Evolutionary conservation across 2,797 vertebrate genomes (phyloP), one percentile per base, ranked within the genome.

Genomic region (Lepidocolaptes lacrymiger): DNA sequence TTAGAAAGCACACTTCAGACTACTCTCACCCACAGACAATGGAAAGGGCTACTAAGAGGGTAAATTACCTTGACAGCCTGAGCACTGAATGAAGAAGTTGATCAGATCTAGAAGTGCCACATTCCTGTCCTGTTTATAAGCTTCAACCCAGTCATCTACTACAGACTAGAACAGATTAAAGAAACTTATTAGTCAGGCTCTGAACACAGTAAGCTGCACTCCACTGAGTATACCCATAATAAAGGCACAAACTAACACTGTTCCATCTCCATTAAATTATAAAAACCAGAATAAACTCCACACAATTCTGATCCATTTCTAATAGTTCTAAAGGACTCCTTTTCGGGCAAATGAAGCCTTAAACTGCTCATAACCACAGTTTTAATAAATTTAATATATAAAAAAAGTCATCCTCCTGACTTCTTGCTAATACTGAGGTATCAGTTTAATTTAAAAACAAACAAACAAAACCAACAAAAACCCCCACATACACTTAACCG

Each of bases 11-110:
- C 39, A 54, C 28, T 92, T 88, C 56, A 72, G 55, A 77, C 14
- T 63, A 28, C 17, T 73, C 48, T 85, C 56, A 63, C 26, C 28
- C 52, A 73, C 18, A 59, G 44, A 61, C 30, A 74, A 36, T 5
- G 9, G 18, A 88, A 93, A 82, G 20, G 24, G n/a, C n/a, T 66
- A 61, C 2, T 5, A 77, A 74, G 30, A 76, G 58, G 36, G 43
- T 52, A 79, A 81, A 95, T 98, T 98, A 96, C 99, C 99, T 98
- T 98, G 99, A 96, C 98, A 99, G 54, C 99, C 99, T n/a, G 98
- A 99, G 95, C 99, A 99, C 96, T 99, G 99, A 94, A 99, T 99
- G 97, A 99, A 99, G 97, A 99, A 99, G 97, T 98, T 99, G 97
- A 99, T 99, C 96, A 99, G 98, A 92, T 99, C 99, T 28, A 99